Evolutionary conservation across 2,113 vertebrate genomes (phyloP).

Genomic region (Gambusia affinis): DNA sequence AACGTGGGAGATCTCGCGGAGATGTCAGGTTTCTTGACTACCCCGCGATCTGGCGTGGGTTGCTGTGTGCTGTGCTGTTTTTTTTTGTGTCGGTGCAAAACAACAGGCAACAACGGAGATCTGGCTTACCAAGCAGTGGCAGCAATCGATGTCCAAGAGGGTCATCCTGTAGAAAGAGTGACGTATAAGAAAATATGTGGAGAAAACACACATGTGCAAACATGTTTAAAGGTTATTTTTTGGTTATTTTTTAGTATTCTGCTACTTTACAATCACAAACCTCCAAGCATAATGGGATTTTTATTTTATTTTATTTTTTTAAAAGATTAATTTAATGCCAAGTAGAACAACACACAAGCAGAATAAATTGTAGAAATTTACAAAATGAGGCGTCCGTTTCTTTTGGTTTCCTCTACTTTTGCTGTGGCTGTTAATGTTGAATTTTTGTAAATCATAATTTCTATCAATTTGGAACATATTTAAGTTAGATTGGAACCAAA

Average conservation of each 20-base stretch:
- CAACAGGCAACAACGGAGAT: not conserved
- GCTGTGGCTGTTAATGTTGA: no score
- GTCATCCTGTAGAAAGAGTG: conserved; percentile 65
- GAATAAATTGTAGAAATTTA: no score
- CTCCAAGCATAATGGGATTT: not conserved
- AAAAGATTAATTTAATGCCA: not conserved
- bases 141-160: conserved; percentile 69
- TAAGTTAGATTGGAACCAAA: no score
- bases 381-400: no score
- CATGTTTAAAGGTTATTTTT: not conserved
- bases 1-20: conserved; percentile 47
- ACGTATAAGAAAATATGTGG: not conserved
- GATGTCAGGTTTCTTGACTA: not conserved
- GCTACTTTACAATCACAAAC: not conserved
- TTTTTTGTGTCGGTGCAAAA: not conserved
- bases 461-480: no score
- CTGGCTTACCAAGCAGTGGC: conserved; percentile 71
- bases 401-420: no score
- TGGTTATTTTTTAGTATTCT: no score
- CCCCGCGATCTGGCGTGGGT: conserved; percentile 25
- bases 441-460: no score
- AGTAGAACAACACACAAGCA: not conserved
- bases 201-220: not conserved
- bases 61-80: conserved; percentile 6
- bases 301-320: not conserved